Evolutionary conservation across 2,113 vertebrate genomes (phyloP).

Genomic region (Atherinomorus stipes): DNA sequence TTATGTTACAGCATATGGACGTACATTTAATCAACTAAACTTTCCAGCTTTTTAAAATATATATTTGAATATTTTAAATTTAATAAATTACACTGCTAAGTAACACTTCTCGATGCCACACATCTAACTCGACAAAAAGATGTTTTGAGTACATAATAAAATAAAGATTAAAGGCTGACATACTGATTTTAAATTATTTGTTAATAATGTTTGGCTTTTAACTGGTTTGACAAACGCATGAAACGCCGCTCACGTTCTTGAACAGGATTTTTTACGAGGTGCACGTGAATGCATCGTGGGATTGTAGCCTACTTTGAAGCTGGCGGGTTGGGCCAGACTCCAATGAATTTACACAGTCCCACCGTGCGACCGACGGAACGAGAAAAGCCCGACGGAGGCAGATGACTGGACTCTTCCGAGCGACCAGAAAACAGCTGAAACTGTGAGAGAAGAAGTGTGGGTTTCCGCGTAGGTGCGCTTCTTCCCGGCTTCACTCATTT

Average conservation of each 20-base stretch:
- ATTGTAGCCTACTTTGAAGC: conserved; percentile 74
- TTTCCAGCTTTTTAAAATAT: too few relatives aligned
- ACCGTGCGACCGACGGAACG: conserved; percentile 24
- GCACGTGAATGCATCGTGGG: conserved; percentile 43
- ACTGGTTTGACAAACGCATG: not conserved
- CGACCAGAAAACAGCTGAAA: conserved; percentile 3
- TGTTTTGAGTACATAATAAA: too few relatives aligned
- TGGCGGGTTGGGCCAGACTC: conserved; percentile 74
- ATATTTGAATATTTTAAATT: not conserved
- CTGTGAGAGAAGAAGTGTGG: conserved; percentile 25
- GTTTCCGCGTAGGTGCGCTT: not conserved
- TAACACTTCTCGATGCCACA: too few relatives aligned
- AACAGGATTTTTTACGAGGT: conserved; percentile 7
- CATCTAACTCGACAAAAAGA: too few relatives aligned
- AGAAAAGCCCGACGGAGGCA: conserved; percentile 25
- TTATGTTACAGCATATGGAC: too few relatives aligned
- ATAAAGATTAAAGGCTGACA: too few relatives aligned
- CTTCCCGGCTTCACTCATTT: conserved; percentile 10
- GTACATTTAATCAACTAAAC: too few relatives aligned
- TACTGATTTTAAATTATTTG: too few relatives aligned
- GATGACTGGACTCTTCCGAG: conserved; percentile 18
- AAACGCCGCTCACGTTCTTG: not conserved
- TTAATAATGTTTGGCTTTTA: not conserved
- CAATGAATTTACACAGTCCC: conserved; percentile 54
- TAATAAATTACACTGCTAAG: too few relatives aligned